Evolutionary conservation across 2,888 invertebrate species (phyloP).

Genomic region (Diaphora mendica): DNA sequence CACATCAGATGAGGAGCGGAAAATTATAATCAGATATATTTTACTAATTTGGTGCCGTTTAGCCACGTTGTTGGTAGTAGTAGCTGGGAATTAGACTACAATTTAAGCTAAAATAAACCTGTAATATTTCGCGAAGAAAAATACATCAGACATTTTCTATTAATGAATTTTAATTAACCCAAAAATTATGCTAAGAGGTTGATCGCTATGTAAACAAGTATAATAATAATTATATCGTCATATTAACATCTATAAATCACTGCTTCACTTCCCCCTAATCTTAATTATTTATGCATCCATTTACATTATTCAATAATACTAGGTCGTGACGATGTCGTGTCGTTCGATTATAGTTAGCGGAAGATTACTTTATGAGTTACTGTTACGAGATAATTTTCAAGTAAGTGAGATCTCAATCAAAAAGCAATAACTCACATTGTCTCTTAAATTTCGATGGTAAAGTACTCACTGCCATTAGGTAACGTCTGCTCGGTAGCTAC

Average conservation of each 20-base stretch:
- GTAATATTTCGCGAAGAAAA: not conserved
- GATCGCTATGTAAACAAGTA: conserved; percentile 9
- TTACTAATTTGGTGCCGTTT: not conserved
- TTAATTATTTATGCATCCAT: conserved; percentile 13
- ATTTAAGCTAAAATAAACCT: not conserved
- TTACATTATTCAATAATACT: conserved; percentile 6
- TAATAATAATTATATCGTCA: conserved; percentile 13
- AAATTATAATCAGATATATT: not conserved
- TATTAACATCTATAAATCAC: conserved; percentile 19
- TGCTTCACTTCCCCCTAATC: conserved; percentile 16
- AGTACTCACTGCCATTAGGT: too few relatives aligned
- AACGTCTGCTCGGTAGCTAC: too few relatives aligned
- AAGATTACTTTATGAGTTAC: too few relatives aligned
- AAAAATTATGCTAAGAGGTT: not conserved
- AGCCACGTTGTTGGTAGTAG: too few relatives aligned
- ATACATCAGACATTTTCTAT: not conserved
- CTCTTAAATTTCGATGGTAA: too few relatives aligned
- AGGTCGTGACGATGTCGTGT: not conserved
- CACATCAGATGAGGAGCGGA: not conserved
- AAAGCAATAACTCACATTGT: too few relatives aligned
- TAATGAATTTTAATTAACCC: not conserved
- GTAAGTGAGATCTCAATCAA: too few relatives aligned
- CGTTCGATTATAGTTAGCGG: not conserved
- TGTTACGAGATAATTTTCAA: too few relatives aligned
- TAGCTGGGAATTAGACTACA: too few relatives aligned